Evolutionary conservation across 1,140 invertebrate species (phyloP).

Genomic region (Ceratitis capitata): DNA sequence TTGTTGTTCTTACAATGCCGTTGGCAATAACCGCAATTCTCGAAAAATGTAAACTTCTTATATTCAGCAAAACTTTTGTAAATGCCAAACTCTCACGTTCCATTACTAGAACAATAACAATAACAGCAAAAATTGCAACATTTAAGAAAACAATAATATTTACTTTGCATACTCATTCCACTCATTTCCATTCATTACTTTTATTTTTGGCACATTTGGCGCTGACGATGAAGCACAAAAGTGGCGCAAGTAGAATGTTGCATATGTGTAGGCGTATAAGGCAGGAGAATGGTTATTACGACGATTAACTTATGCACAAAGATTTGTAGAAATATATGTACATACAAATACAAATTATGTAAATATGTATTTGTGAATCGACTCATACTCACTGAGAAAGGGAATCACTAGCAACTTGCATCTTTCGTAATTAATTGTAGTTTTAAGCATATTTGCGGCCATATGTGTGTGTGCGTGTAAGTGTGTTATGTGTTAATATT

Average conservation of each 20-base stretch:
- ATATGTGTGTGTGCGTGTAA: not conserved
- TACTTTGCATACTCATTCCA: not conserved
- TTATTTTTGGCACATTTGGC: not conserved
- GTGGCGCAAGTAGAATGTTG: not conserved
- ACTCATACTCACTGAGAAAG: no score
- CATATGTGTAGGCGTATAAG: conserved; percentile 1
- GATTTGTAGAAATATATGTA: not conserved
- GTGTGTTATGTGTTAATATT: not conserved
- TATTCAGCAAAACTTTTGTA: conserved; percentile 12
- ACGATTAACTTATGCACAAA: not conserved
- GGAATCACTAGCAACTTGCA: not conserved
- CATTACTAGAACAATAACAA: not conserved
- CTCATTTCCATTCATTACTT: not conserved
- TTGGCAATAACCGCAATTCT: not conserved
- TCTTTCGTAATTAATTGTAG: conserved; percentile 17
- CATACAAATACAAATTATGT: not conserved
- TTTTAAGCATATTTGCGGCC: conserved; percentile 9
- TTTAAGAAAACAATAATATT: conserved; percentile 30
- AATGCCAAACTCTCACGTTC: not conserved
- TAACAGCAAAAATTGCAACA: not conserved
- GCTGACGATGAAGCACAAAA: not conserved
- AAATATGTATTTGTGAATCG: no score
- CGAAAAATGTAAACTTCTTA: conserved; percentile 23
- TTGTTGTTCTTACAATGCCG: not conserved
- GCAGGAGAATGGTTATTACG: not conserved